Evolutionary conservation across 2,113 vertebrate genomes (phyloP).

Genomic region (Oreochromis spilurus): DNA sequence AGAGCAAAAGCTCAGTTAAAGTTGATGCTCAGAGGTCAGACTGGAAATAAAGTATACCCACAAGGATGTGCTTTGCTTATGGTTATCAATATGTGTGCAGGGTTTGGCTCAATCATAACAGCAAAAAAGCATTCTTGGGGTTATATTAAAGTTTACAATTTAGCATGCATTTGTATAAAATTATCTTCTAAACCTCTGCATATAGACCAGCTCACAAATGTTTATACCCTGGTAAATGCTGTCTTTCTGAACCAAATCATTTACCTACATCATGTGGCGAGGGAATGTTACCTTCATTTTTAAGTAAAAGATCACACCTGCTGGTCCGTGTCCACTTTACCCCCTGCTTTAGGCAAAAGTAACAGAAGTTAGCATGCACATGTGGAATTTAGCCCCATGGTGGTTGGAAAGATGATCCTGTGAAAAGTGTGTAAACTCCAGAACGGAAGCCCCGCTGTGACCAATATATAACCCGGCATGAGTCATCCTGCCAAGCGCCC

Average conservation of each 20-base stretch:
- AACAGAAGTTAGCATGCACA: conserved; percentile 31
- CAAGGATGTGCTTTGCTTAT: background rate
- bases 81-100: conserved; percentile 5
- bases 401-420: conserved; percentile 44
- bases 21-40: conserved; percentile 16
- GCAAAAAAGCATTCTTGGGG: background rate
- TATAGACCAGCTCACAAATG: background rate
- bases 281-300: conserved; percentile 29
- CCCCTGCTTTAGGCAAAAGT: conserved; percentile 19
- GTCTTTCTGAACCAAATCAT: conserved; percentile 6
- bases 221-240: background rate
- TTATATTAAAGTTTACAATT: conserved; percentile 5
- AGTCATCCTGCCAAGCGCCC: conserved; percentile 43
- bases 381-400: conserved; percentile 41
- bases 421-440: conserved; percentile 38
- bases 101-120: background rate
- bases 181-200: background rate
- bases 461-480: conserved; percentile 48
- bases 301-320: conserved; percentile 50
- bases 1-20: conserved; percentile 30
- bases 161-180: conserved; percentile 1
- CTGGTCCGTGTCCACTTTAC: background rate
- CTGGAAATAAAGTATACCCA: conserved; percentile 4
- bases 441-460: conserved; percentile 52
- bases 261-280: conserved; percentile 22